phyloP scores from a whole-genome alignment of 2,113 vertebrate genomes.

The Macquaria australasica region DNA sequence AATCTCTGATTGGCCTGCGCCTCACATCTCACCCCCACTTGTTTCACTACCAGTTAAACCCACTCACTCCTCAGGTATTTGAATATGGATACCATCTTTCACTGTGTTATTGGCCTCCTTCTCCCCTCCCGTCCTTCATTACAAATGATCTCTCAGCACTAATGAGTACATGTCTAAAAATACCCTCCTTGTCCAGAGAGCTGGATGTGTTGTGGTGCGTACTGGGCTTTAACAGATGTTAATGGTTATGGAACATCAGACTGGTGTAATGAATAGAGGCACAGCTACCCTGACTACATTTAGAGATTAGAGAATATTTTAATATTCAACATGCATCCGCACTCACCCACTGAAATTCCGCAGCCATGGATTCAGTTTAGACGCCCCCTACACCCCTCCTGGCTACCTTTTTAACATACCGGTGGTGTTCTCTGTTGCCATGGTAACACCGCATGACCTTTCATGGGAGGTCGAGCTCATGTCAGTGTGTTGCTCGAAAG shows the following conservation, averaged over 20 bases:
- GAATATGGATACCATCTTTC: conserved; percentile 74
- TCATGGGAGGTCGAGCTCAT: conserved; percentile 70
- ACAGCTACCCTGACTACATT: conserved; percentile 60
- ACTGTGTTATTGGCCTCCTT: conserved; percentile 64
- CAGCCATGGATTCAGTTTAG: conserved; percentile 58
- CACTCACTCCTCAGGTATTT: conserved; percentile 68
- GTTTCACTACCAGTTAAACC: conserved; percentile 54
- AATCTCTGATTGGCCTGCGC: conserved; percentile 63
- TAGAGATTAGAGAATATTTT: conserved; percentile 53
- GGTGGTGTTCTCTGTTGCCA: conserved; percentile 74
- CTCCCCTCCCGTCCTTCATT: conserved; percentile 71
- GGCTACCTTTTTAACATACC: conserved; percentile 72
- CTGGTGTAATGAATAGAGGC: conserved; percentile 68
- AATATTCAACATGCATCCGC: conserved; percentile 72
- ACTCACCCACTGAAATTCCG: conserved; percentile 64
- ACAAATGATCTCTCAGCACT: conserved; percentile 82
- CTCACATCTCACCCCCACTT: conserved; percentile 64
- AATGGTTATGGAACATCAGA: conserved; percentile 78
- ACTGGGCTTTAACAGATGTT: conserved; percentile 80
- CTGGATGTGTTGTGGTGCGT: conserved; percentile 72
- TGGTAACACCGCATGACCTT: conserved; percentile 76
- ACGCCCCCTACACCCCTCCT: conserved; percentile 24
- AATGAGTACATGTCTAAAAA: conserved; percentile 86
- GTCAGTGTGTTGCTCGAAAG: conserved; percentile 65
- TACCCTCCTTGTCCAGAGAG: conserved; percentile 77